Conservation (phyloP, 2,113 vertebrate species). For the Corythaeola cristata region DNA sequence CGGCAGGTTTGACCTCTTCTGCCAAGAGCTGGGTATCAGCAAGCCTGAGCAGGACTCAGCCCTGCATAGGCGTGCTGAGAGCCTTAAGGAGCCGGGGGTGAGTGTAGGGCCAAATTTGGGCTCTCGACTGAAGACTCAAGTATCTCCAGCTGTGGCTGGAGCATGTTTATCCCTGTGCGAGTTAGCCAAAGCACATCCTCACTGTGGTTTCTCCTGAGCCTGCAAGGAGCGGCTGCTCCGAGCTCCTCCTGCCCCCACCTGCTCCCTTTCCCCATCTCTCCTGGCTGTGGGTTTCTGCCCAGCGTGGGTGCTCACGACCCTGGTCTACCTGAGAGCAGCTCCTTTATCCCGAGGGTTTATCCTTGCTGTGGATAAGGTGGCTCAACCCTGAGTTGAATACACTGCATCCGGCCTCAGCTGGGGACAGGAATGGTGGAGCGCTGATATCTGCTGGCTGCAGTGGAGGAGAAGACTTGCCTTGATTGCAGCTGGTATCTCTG, state of each 20-base stretch:
- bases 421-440: rapidly evolving
- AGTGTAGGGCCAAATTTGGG: neutral
- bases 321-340: neutral
- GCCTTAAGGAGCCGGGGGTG: neutral
- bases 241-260: neutral
- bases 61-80: neutral
- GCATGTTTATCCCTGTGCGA: neutral
- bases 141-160: neutral
- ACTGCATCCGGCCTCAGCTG: rapidly evolving
- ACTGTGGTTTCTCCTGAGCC: neutral
- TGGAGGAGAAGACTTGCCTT: neutral
- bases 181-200: neutral
- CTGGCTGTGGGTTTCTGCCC: neutral
- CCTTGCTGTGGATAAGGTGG: neutral
- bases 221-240: neutral
- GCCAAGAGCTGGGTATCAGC: neutral
- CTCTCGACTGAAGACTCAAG: neutral
- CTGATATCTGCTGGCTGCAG: neutral
- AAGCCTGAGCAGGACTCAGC: neutral
- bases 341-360: neutral
- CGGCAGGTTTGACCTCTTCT: neutral
- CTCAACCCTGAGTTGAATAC: neutral
- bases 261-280: neutral
- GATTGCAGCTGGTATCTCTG: neutral
- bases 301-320: rapidly evolving